phyloP scores from a whole-genome alignment of 2,888 invertebrate genomes.

The Coelopa pilipes region DNA sequence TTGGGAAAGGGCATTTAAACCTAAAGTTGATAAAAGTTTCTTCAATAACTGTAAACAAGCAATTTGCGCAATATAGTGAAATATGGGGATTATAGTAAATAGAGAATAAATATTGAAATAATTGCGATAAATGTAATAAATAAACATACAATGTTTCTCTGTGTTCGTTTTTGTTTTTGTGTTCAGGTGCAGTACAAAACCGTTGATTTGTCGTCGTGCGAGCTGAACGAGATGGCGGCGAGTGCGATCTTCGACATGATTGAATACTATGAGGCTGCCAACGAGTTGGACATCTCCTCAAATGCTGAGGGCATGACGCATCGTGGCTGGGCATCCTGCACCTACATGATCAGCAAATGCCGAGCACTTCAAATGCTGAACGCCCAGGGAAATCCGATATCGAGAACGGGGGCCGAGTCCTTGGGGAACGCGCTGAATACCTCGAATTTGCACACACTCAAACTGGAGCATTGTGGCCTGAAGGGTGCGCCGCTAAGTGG shows the following conservation, averaged over 20 bases:
- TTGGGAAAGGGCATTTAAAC: too few species aligned
- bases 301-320: constrained; percentile 78
- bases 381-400: constrained; percentile 64
- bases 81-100: not conserved
- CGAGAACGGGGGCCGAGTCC: constrained; percentile 70
- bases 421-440: constrained; percentile 79
- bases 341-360: constrained; percentile 65
- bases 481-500: constrained; percentile 79
- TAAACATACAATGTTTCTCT: not conserved
- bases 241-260: constrained; percentile 91
- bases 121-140: not conserved
- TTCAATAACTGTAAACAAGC: too few species aligned
- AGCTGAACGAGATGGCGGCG: constrained; percentile 69
- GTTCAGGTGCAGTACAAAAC: constrained; percentile 65
- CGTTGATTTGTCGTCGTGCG: constrained; percentile 65
- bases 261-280: constrained; percentile 89
- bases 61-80: not conserved
- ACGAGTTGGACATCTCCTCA: constrained; percentile 79
- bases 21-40: too few species aligned
- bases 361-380: constrained; percentile 62
- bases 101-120: not conserved
- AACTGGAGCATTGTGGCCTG: constrained; percentile 80
- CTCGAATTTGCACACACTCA: constrained; percentile 78
- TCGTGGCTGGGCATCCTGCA: constrained; percentile 85
- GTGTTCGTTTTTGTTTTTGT: constrained; percentile 26